Percentiles rank a stretch among this genome's conserved stretches.
Conservation (phyloP, 2,888 invertebrate genomes). For the Chloromyia formosa region DNA sequence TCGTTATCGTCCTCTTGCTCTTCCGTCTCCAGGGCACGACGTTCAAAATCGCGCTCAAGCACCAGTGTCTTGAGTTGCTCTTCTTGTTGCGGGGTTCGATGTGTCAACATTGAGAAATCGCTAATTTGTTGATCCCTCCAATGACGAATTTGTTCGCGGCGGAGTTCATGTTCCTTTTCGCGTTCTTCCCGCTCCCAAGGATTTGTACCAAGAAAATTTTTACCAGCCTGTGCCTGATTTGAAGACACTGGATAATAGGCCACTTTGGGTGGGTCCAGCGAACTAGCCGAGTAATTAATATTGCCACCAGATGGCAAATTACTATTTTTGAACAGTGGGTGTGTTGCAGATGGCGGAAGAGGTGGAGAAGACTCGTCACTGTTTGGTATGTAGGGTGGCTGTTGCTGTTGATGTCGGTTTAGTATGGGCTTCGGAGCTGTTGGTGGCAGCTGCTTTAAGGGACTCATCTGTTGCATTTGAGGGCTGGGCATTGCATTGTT, state of each 20-base stretch:
- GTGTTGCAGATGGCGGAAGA: constrained; percentile 74
- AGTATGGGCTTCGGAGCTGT: constrained; percentile 69
- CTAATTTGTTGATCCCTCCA: constrained; percentile 89
- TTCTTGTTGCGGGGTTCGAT: constrained; percentile 81
- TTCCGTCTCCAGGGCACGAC: constrained; percentile 82
- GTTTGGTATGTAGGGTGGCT: constrained; percentile 48
- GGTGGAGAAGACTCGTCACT: constrained; percentile 66
- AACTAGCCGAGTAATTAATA: constrained; percentile 73
- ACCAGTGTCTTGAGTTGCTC: constrained; percentile 88
- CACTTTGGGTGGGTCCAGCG: constrained; percentile 77
- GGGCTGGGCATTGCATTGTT: constrained; percentile 42
- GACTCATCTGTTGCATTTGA: constrained; percentile 56
- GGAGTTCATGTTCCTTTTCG: constrained; percentile 79
- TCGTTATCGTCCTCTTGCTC: constrained; percentile 75
- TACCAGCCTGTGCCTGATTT: constrained; percentile 48
- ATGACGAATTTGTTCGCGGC: constrained; percentile 78
- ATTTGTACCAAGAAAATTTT: constrained; percentile 68
- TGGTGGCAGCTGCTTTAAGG: constrained; percentile 67
- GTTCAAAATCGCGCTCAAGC: constrained; percentile 93
- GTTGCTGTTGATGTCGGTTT: constrained; percentile 51
- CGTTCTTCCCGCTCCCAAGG: constrained; percentile 95
- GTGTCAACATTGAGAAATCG: constrained; percentile 75
- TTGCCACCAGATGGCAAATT: constrained; percentile 56
- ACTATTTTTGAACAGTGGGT: constrained; percentile 70
- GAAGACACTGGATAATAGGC: constrained; percentile 70